Percentiles rank a stretch among this genome's conserved stretches.
Evolutionary conservation across 2,113 vertebrate species (phyloP).

Genomic region (Caloenas nicobarica): DNA sequence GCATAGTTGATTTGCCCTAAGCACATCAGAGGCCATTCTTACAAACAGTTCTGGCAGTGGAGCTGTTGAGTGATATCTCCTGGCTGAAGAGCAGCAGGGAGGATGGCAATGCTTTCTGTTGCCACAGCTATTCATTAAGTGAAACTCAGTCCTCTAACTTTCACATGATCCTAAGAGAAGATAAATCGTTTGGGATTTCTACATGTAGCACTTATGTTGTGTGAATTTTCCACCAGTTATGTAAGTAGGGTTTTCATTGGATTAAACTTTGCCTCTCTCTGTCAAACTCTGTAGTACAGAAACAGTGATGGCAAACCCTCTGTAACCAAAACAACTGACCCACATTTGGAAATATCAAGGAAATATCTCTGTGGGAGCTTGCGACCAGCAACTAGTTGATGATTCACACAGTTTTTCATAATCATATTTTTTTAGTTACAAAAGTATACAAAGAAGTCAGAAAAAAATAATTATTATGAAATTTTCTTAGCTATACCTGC

Average conservation of each 20-base stretch:
- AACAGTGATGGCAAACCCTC: background rate
- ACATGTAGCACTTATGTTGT: background rate
- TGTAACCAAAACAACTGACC: background rate
- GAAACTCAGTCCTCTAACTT: background rate
- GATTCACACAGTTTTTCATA: background rate
- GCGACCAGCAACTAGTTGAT: background rate
- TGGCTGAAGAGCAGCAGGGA: background rate
- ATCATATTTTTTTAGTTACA: background rate
- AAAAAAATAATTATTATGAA: background rate
- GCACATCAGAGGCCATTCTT: background rate
- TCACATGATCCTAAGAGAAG: background rate
- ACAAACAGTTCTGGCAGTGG: background rate
- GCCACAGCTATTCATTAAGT: background rate
- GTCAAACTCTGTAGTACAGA: background rate
- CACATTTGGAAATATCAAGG: background rate
- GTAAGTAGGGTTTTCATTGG: background rate
- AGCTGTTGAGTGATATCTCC: background rate
- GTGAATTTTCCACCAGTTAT: background rate
- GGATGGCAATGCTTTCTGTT: background rate
- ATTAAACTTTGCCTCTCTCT: background rate
- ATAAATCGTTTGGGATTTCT: background rate
- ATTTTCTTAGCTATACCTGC: background rate
- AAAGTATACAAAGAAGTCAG: background rate
- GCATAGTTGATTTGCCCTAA: background rate
- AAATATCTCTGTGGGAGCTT: background rate